phyloP scores from a whole-genome alignment of 2,797 vertebrate species.

The Notolepis coatsorum region DNA sequence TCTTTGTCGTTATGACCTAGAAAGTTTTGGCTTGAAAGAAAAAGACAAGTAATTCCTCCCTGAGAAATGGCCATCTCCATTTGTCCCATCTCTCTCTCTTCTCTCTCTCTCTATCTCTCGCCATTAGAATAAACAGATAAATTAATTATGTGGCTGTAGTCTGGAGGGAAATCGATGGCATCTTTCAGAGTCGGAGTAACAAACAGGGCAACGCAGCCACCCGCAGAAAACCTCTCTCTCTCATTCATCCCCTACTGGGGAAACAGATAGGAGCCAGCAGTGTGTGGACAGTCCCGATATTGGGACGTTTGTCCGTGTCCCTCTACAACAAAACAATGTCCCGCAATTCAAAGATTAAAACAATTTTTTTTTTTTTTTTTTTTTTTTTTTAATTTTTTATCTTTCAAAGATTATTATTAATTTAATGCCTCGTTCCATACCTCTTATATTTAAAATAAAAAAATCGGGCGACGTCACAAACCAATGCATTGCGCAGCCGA shows the following conservation, averaged over 20 bases:
- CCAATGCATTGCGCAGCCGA: no score
- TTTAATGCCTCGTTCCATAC: no score
- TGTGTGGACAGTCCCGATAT: no score
- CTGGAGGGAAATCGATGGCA: conserved; percentile 66
- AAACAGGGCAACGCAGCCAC: conserved; percentile 62
- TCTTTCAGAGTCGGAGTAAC: conserved; percentile 63
- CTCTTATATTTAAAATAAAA: no score
- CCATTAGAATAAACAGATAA: conserved; percentile 70
- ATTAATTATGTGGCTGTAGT: conserved; percentile 71
- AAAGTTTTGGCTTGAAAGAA: conserved; percentile 42
- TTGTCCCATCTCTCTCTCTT: not conserved
- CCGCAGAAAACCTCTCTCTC: conserved; percentile 53
- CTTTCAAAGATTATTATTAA: no score
- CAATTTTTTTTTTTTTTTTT: no score
- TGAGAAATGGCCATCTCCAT: conserved; percentile 44
- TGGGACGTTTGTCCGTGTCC: no score
- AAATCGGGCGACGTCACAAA: no score
- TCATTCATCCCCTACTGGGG: conserved; percentile 53
- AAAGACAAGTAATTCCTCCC: conserved; percentile 40
- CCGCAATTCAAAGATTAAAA: no score
- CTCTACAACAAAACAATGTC: no score
- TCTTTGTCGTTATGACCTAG: conserved; percentile 52
- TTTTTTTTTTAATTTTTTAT: no score
- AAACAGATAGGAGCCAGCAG: conserved; percentile 47
- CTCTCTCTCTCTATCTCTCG: not conserved